Base-by-base conservation (phyloP, 2,113 vertebrate genomes). In the Corydoras maculifer region DNA sequence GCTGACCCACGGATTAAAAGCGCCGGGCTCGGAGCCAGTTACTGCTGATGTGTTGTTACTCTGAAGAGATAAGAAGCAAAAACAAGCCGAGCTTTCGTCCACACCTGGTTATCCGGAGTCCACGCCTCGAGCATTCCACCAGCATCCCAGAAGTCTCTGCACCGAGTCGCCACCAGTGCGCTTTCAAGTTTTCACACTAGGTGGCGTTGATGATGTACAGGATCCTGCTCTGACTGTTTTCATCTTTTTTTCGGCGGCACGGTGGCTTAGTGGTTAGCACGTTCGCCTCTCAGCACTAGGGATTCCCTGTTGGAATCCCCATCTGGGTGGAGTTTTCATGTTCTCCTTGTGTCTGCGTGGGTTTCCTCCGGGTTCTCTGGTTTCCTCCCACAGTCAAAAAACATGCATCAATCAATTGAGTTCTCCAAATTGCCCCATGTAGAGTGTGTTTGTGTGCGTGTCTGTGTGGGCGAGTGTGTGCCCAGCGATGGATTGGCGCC, bases 1-100 rank as follows among this genome's bases (percentile, higher is more conserved):
- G 2, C 29, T 18, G 49, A 14, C 29, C 3, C 61, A n/a, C 5
- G 18, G 5, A 35, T 64, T 53, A 72, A 62, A 51, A 66, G 15
- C 11, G 15, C 6, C 29, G 43, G 73, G 51, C 68, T 67, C 18
- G 48, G 18, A 3, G 50, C 53, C 70, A 62, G 75, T 64, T 79
- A 84, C 82, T 54, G 86, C 82, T 91, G 88, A 90, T 87, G 89
- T 90, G 88, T 86, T 87, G 75, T 73, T 84, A 76, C 9, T 62
- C 68, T 31, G 60, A 0, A 58, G 62, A 55, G 88, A 90, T 90
- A 88, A 88, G 71, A 76, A 72, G 9, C 65, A 62, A 58, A 70
- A 60, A 10, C 72, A 48, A 76, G 70, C 64, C 76, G 84, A 83
- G 82, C 80, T 80, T 74, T 65, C 81, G 79, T 80, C 85, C 83